Evolutionary conservation across 1,140 invertebrate genomes (phyloP).

Genomic region (Ladona fulva): DNA sequence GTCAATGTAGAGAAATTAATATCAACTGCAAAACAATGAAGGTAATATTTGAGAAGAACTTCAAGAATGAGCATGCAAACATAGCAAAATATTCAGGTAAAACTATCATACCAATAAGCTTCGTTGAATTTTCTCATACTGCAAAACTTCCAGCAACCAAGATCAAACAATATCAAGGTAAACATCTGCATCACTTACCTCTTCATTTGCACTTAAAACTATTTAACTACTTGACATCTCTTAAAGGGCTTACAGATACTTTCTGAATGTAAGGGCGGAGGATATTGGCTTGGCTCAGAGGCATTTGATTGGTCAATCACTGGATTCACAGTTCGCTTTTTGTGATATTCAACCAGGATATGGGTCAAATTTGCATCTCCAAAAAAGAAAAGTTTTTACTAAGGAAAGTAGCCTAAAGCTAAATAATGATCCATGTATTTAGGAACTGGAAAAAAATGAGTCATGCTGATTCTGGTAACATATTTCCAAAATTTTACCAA

Average conservation of each 20-base stretch:
- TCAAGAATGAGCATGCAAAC: no score
- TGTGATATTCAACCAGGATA: no score
- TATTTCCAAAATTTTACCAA: conserved; percentile 1
- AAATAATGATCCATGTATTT: not conserved
- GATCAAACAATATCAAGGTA: not conserved
- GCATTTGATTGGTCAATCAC: not conserved
- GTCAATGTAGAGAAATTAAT: no score
- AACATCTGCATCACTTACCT: not conserved
- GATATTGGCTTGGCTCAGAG: conserved; percentile 14
- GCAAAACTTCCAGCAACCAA: conserved; percentile 1
- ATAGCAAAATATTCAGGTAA: not conserved
- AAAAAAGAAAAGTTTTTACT: no score
- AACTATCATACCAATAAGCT: not conserved
- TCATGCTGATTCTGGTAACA: no score
- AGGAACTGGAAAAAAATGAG: not conserved
- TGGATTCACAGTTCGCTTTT: no score
- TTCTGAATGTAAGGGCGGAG: not conserved
- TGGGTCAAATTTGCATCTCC: no score
- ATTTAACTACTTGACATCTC: not conserved
- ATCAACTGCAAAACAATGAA: no score
- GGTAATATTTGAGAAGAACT: no score
- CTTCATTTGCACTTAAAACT: not conserved
- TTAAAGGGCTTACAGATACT: not conserved
- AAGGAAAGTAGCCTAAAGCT: not conserved
- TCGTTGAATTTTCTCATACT: not conserved